Percentiles rank a stretch among this genome's conserved stretches.
Evolutionary conservation across 2,888 invertebrate genomes (phyloP).

Genomic region (Aproaerema taeniolella): DNA sequence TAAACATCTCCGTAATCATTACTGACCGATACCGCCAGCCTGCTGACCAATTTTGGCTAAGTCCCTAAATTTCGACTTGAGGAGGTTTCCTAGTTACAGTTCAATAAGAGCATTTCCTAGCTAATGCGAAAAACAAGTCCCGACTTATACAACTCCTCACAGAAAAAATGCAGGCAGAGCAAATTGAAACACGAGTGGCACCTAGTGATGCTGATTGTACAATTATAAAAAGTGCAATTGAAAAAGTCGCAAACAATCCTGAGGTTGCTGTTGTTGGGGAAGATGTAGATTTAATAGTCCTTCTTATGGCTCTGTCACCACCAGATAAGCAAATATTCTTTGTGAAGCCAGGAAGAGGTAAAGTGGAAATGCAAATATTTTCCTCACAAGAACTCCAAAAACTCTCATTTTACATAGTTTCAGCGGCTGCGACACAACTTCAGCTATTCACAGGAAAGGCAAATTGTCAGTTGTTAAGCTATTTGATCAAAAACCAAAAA

Average conservation of each 20-base stretch:
- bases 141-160: no score
- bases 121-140: neutral
- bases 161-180: no score
- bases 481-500: no score
- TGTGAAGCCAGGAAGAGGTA: constrained; percentile 2
- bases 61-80: no score
- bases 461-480: no score
- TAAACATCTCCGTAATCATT: no score
- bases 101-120: neutral
- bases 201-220: neutral
- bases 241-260: neutral
- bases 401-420: neutral
- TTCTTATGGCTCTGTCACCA: constrained; percentile 11
- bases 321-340: constrained; percentile 12
- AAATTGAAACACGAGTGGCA: no score
- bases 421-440: neutral
- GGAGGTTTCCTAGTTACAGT: no score
- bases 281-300: constrained; percentile 9
- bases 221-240: neutral
- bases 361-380: neutral
- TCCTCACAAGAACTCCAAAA: neutral
- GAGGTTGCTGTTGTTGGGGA: neutral
- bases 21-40: no score
- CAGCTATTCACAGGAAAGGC: neutral
- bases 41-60: no score